Evolutionary conservation across 2,797 vertebrate genomes (phyloP).

Genomic region (Lepus townsendii): DNA sequence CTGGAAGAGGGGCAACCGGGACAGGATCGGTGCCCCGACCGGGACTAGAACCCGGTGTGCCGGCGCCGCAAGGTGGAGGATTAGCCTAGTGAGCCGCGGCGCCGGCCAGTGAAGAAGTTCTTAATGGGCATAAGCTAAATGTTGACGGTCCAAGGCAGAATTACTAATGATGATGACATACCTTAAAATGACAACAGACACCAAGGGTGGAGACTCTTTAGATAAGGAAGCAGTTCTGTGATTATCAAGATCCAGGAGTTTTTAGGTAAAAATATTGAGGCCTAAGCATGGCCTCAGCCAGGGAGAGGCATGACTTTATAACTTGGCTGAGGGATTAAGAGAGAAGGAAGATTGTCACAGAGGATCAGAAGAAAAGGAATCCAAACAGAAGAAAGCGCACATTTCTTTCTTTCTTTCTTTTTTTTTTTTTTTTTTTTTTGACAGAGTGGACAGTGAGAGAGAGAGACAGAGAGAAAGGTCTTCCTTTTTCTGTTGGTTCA

Average conservation of each 20-base stretch:
- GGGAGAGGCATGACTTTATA: neutral
- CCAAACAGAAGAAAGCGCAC: neutral
- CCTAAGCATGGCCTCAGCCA: neutral
- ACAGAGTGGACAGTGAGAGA: too few relatives aligned
- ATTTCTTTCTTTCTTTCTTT: neutral
- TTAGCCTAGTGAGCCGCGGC: too few relatives aligned
- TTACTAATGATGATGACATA: neutral
- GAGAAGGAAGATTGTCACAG: neutral
- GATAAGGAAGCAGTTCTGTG: neutral
- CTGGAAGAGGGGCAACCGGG: too few relatives aligned
- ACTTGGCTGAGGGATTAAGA: neutral
- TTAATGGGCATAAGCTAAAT: neutral
- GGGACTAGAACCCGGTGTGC: too few relatives aligned
- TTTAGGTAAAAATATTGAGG: neutral
- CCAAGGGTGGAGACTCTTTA: conserved; percentile 1
- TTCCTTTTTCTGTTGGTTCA: too few relatives aligned
- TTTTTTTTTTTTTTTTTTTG: too few relatives aligned
- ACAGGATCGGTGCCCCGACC: too few relatives aligned
- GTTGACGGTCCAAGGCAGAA: neutral
- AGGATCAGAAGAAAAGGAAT: conserved; percentile 45
- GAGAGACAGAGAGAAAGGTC: too few relatives aligned
- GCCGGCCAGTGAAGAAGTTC: neutral
- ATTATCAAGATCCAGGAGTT: conserved; percentile 18
- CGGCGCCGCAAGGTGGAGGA: too few relatives aligned
- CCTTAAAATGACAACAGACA: conserved; percentile 42